A percentile compares a stretch with the other conserved stretches of the same genome.
phyloP scores from a whole-genome alignment of 2,888 invertebrate genomes.

The Exocentrus adspersus region DNA sequence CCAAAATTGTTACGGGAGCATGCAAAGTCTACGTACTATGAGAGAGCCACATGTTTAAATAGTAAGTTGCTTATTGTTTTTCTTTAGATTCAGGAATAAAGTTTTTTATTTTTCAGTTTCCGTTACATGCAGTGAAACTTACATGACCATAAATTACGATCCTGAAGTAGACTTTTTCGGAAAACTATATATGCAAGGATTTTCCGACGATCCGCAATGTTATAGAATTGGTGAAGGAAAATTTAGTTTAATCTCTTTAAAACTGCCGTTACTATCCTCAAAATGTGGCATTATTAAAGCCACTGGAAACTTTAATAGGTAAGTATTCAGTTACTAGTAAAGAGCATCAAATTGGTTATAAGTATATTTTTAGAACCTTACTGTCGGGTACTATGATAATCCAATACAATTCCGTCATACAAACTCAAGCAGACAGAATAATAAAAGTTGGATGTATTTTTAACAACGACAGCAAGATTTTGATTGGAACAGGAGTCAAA shows the following conservation, averaged over 20 bases:
- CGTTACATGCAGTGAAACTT: conserved; percentile 78
- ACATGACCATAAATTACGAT: conserved; percentile 74
- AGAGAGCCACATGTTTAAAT: conserved; percentile 85
- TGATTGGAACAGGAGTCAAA: conserved; percentile 69
- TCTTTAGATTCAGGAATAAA: too few relatives aligned
- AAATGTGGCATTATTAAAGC: conserved; percentile 71
- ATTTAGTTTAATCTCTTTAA: conserved; percentile 65
- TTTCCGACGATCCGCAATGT: conserved; percentile 74
- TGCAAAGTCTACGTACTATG: conserved; percentile 75
- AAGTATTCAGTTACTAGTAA: too few relatives aligned
- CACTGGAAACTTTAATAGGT: conserved; percentile 67
- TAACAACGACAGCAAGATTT: conserved; percentile 64
- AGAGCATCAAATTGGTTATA: background rate
- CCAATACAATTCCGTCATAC: conserved; percentile 85
- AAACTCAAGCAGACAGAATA: conserved; percentile 84
- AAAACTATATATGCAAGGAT: conserved; percentile 82
- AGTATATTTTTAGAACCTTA: conserved; percentile 69
- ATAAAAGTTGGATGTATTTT: conserved; percentile 84
- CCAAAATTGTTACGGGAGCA: conserved; percentile 73
- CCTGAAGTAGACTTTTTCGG: conserved; percentile 75
- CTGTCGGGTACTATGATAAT: conserved; percentile 81
- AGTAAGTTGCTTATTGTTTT: conserved; percentile 67
- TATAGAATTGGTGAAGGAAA: conserved; percentile 69
- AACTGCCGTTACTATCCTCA: conserved; percentile 68
- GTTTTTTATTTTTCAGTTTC: conserved; percentile 68